Conservation (phyloP, 37 sponge, comb jelly and placozoan species). For the Diacarnus erythraeanus region DNA sequence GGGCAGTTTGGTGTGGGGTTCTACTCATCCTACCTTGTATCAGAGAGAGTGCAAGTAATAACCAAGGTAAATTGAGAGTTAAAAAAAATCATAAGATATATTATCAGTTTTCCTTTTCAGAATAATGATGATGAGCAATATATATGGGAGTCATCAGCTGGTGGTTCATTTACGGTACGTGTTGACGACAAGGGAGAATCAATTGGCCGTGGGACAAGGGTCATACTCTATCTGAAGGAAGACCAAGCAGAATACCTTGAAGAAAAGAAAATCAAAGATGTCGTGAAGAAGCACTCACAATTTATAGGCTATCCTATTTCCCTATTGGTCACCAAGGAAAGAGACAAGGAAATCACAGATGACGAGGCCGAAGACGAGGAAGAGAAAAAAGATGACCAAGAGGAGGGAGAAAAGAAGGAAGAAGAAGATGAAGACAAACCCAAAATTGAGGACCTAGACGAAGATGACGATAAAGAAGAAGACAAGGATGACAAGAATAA, state of each 20-base stretch:
- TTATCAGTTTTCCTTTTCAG: conserved; percentile 34
- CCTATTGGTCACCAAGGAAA: conserved; percentile 94
- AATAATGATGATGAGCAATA: conserved; percentile 99
- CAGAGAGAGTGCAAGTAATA: conserved; percentile 87
- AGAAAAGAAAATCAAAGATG: conserved; percentile 91
- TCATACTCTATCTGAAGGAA: conserved; percentile 88
- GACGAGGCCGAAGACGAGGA: conserved; percentile 95
- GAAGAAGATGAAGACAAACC: conserved; percentile 53
- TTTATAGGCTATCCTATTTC: conserved; percentile 98
- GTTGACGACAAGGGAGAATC: conserved; percentile 76
- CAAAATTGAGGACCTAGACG: conserved; percentile 50
- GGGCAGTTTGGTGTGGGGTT: conserved; percentile 99
- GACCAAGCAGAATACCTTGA: conserved; percentile 96
- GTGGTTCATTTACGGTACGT: conserved; percentile 95
- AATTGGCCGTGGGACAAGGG: conserved; percentile 87
- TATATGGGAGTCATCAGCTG: conserved; percentile 96
- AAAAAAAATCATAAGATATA: background rate
- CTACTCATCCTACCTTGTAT: conserved; percentile 96
- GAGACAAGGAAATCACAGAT: conserved; percentile 93
- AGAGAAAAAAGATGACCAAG: conserved; percentile 61
- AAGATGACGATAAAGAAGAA: conserved; percentile 69
- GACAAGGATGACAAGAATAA: conserved; percentile 64
- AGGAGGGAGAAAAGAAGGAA: conserved; percentile 5
- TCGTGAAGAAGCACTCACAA: conserved; percentile 98
- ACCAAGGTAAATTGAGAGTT: conserved; percentile 64